phyloP scores from a whole-genome alignment of 2,888 invertebrate species.

The Malthinus flaveolus region DNA sequence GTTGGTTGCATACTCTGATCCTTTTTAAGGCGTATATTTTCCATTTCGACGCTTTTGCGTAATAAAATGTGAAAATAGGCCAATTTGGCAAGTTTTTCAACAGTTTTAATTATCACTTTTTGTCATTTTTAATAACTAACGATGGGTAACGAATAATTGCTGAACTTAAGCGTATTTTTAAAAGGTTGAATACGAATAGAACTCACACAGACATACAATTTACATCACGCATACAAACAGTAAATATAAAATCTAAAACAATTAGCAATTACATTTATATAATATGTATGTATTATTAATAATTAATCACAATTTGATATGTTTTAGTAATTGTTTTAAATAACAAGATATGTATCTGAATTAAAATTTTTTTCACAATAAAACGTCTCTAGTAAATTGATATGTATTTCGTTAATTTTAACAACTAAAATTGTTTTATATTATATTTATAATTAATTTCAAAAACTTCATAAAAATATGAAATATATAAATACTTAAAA shows the following conservation, averaged over 20 bases:
- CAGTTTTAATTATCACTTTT: neutral
- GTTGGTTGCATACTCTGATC: too few relatives aligned
- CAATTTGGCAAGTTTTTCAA: neutral
- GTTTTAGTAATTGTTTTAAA: constrained; percentile 26
- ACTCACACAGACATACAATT: constrained; percentile 12
- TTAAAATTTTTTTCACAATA: neutral
- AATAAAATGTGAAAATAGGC: too few relatives aligned
- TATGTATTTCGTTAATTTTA: constrained; percentile 8
- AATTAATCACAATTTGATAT: constrained; percentile 36
- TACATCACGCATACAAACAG: constrained; percentile 15
- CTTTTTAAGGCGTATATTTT: too few relatives aligned
- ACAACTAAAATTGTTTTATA: constrained; percentile 2
- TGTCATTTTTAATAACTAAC: neutral
- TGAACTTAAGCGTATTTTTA: neutral
- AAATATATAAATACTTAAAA: constrained; percentile 26
- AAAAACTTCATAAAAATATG: constrained; percentile 24
- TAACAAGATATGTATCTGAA: constrained; percentile 15
- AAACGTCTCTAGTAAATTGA: constrained; percentile 14
- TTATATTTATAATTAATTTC: constrained; percentile 8
- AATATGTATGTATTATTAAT: constrained; percentile 20
- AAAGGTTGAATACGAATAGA: constrained; percentile 1
- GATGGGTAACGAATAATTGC: too few relatives aligned
- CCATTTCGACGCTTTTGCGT: too few relatives aligned
- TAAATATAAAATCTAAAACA: constrained; percentile 23
- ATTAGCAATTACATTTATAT: constrained; percentile 19